Percentiles rank a stretch among this genome's conserved stretches.
Evolutionary conservation across 2,113 vertebrate genomes (phyloP).

Genomic region (Zootoca vivipara): DNA sequence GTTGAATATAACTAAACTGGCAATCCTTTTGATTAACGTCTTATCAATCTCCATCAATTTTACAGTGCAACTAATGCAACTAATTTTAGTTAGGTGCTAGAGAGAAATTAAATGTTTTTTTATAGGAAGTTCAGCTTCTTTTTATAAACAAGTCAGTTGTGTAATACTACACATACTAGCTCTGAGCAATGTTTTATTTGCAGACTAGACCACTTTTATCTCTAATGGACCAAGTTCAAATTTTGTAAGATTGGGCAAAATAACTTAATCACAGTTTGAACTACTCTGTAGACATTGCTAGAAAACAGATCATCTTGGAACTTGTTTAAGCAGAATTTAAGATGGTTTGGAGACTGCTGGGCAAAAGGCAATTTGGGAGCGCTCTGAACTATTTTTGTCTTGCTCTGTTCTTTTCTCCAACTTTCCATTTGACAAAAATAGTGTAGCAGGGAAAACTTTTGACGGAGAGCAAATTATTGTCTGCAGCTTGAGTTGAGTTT

Average conservation of each 20-base stretch:
- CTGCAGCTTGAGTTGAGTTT: conserved; percentile 19
- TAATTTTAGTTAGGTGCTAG: not conserved
- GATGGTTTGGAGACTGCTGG: conserved; percentile 13
- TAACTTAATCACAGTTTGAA: conserved; percentile 1
- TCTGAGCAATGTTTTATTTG: not conserved
- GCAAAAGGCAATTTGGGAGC: conserved; percentile 42
- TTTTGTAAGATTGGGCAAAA: conserved; percentile 25
- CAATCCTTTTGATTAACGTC: not conserved
- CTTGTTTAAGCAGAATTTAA: conserved; percentile 24
- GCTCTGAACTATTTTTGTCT: conserved; percentile 47
- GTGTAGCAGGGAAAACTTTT: conserved; percentile 57
- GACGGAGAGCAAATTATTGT: conserved; percentile 53
- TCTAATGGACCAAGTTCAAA: conserved; percentile 1
- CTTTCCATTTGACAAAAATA: conserved; percentile 65
- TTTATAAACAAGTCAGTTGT: not conserved
- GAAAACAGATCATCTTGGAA: conserved; percentile 19
- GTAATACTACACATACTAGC: not conserved
- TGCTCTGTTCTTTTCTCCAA: conserved; percentile 58
- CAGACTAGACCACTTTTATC: not conserved
- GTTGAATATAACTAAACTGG: not conserved
- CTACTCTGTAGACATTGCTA: not conserved
- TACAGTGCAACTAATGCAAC: not conserved
- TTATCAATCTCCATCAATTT: not conserved
- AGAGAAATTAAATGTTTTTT: not conserved
- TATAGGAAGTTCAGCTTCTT: not conserved